Base-by-base conservation (phyloP, 2,113 vertebrate species). In the Anhinga anhinga region DNA sequence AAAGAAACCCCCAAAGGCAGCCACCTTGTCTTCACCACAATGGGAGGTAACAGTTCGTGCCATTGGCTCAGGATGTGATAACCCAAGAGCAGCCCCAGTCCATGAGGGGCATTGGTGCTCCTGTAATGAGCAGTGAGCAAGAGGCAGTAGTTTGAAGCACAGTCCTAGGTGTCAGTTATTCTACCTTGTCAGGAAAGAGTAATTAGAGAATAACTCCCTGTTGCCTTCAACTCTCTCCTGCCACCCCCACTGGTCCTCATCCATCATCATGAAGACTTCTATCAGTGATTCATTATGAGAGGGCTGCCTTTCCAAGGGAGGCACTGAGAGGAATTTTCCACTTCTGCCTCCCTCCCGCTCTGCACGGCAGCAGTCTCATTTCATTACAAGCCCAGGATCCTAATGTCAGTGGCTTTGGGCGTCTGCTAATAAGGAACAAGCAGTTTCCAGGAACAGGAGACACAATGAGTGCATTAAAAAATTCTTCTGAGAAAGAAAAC, bases 161-260 rank as follows among this genome's bases (percentile, higher is more conserved):
- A 70, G 38, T 16, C 62, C 55, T 49, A 26, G 0, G 1, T 74
- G n/a, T 36, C 88, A 85, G 63, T 86, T 81, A 91, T 17, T 83
- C 55, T 36, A 32, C 52, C 36, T 90, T 38, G 40, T 20, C 53
- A 79, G 66, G 40, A 76, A 93, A 82, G 34, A 83, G 26, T 27
- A 71, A 95, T 94, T 92, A 85, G 44, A 73, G n/a, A 86, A 10
- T 74, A 94, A 86, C 30, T 95, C 88, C 32, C 67, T 65, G 40
- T 61, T 88, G 88, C 59, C 74, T 89, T 92, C 72, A 76, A 2
- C 29, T 79, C 40, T 72, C 58, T 91, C 67, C 29, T 77, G 71
- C 40, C 63, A 79, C 22, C 78, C 73, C 44, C 44, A 49, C 74
- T 42, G 50, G 21, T 88, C 65, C 15, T 21, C 49, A 86, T 90